These are phyloP conservation scores for Caenorhabditis japonica DNA, from an alignment of 2,888 invertebrate genomes.

Conservation along the genomic window DNA sequence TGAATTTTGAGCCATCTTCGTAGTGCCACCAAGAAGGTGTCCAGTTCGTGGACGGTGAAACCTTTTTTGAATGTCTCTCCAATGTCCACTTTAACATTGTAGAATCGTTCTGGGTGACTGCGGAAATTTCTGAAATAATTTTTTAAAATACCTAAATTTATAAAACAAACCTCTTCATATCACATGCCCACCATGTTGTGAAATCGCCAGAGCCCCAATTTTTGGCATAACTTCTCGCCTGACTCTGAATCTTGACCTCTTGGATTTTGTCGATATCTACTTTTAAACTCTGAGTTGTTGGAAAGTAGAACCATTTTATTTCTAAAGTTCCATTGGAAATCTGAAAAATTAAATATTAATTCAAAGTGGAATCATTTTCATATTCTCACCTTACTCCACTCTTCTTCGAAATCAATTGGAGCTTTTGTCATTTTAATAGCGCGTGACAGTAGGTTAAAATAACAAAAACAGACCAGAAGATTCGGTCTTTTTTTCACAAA, in stretches of 20 bases:
- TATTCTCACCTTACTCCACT: conserved; percentile 46
- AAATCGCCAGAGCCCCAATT: conserved; percentile 50
- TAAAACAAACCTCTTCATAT: conserved; percentile 37
- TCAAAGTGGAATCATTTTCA: too few species aligned
- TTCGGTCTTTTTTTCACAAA: too few species aligned
- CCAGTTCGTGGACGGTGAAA: conserved; percentile 41
- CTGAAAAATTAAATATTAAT: too few species aligned
- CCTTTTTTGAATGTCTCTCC: conserved; percentile 50
- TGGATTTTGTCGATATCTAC: conserved; percentile 36
- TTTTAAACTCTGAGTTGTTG: conserved; percentile 34
- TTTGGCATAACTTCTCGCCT: conserved; percentile 35
- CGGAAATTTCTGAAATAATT: conserved; percentile 50
- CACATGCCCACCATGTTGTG: conserved; percentile 47
- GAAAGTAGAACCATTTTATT: conserved; percentile 51
- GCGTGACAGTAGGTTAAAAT: conserved; percentile 4
- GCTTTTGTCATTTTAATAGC: conserved; percentile 9
- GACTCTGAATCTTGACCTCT: conserved; percentile 16
- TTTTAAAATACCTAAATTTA: neutral
- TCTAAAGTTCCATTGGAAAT: conserved; percentile 33
- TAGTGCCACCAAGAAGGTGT: conserved; percentile 26
- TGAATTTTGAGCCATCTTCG: conserved; percentile 31
- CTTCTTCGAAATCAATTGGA: conserved; percentile 45
- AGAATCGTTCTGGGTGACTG: conserved; percentile 32
- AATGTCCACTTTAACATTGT: conserved; percentile 48
- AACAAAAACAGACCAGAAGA: conserved; percentile 14